Evolutionary conservation across 2,113 vertebrate genomes (phyloP).

Genomic region (Sturnira hondurensis): DNA sequence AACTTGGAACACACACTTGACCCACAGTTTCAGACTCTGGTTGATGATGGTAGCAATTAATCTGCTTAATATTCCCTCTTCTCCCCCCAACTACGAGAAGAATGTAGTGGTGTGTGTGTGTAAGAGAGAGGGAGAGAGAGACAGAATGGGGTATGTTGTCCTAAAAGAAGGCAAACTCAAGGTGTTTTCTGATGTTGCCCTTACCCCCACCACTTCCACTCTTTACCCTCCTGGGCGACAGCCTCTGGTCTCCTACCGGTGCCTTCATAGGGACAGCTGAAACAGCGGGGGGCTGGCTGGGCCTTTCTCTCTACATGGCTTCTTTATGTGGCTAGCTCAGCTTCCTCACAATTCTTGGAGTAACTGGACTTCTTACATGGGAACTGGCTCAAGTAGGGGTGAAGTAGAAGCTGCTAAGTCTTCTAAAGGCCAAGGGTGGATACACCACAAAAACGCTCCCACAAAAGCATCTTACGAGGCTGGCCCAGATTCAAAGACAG

Average conservation of each 20-base stretch:
- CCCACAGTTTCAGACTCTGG: not conserved
- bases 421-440: not conserved
- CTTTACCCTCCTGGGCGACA: not conserved
- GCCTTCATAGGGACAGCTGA: not conserved
- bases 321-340: not conserved
- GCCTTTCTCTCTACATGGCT: not conserved
- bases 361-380: not conserved
- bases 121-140: too few relatives aligned
- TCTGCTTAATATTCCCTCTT: not conserved
- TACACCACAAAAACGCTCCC: not conserved
- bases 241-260: not conserved
- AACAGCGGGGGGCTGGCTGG: not conserved
- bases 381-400: not conserved
- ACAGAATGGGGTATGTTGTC: fast-evolving
- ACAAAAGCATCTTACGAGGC: not conserved
- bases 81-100: not conserved
- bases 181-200: not conserved
- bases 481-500: not conserved
- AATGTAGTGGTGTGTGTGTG: not conserved
- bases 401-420: not conserved
- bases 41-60: not conserved
- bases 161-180: not conserved
- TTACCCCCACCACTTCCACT: not conserved
- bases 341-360: not conserved
- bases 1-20: not conserved